Evolutionary conservation across 92 coral and sea anemone genomes (phyloP), one percentile per base, ranked within the genome.

Genomic region (Phenganax stokvisi): DNA sequence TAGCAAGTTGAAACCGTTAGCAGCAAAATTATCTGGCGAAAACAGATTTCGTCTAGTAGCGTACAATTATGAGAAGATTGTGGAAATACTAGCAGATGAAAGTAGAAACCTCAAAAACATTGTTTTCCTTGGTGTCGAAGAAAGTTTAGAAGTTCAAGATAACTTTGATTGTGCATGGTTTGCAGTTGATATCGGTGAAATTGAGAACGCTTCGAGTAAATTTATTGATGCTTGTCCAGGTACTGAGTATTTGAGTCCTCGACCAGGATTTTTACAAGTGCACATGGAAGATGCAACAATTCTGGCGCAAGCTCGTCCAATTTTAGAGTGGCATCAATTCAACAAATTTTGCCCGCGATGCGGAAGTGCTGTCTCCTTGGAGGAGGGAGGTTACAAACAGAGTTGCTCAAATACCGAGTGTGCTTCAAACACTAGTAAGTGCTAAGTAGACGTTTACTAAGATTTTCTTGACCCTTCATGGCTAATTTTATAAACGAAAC

Each of bases 261-360:
- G 83, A 6, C 83, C 83, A n/a, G 83, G 83, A 30, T 79, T 79
- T 65, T 65, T 79, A 13, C 83, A 79, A 65, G 83, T 79, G 17
- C 73, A 79, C 55, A 51, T 64, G 29, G 83, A 79, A 64, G 83
- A 79, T 79, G 83, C 83, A 12, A 79, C 83, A 9, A 79, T 79
- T 52, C 55, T 79, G 59, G 83, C 83, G 28, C 83, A 79, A 65
- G 83, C 83, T 13, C 83, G 83, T 1, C 83, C 83, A 65, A 79
- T 79, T n/a, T 11, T 79, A 53, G 83, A 79, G 27, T 79, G 83
- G 83, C 83, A 79, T 28, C 72, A 65, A 59, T 63, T 47, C 51
- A 63, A 64, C 61, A 79, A 65, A 31, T 79, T 79, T 65, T 79
- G 83, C 61, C 74, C 83, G 54, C 63, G 83, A 52, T 79, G 83